phyloP scores from a whole-genome alignment of 2,113 vertebrate genomes.

The Microcebus jonahi region DNA sequence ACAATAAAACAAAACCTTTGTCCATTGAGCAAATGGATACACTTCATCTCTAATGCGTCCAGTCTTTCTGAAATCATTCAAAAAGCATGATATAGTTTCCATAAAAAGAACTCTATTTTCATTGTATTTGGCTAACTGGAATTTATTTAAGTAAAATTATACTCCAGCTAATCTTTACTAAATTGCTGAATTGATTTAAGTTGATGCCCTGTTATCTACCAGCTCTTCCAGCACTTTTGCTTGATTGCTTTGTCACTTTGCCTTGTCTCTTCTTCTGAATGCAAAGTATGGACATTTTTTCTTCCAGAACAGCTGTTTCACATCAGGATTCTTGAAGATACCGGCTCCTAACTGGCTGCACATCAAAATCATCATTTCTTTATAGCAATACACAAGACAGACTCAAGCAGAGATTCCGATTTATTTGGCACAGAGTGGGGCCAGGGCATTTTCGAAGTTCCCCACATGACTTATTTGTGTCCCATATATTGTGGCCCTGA shows the following conservation, averaged over 20 bases:
- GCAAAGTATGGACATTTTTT: background rate
- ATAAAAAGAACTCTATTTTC: background rate
- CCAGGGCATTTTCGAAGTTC: background rate
- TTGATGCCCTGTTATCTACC: background rate
- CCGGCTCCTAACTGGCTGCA: background rate
- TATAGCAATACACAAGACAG: background rate
- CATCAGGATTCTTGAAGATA: background rate
- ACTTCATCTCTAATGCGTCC: background rate
- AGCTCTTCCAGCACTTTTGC: background rate
- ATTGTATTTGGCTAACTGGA: background rate
- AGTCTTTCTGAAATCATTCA: constrained; percentile 12
- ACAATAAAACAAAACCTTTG: constrained; percentile 48
- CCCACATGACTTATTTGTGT: background rate
- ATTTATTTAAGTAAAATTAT: background rate
- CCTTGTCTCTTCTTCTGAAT: background rate
- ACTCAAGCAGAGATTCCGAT: background rate
- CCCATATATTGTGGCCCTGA: background rate
- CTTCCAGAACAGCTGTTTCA: background rate
- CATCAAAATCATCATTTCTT: background rate
- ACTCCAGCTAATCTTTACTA: background rate
- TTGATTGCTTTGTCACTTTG: background rate
- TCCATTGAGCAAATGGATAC: background rate
- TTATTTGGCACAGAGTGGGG: background rate
- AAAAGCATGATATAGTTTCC: background rate
- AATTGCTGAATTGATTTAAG: background rate